These are phyloP conservation scores for Euclidia mi DNA, from an alignment of 2,888 invertebrate genomes.

Conservation along the genomic window DNA sequence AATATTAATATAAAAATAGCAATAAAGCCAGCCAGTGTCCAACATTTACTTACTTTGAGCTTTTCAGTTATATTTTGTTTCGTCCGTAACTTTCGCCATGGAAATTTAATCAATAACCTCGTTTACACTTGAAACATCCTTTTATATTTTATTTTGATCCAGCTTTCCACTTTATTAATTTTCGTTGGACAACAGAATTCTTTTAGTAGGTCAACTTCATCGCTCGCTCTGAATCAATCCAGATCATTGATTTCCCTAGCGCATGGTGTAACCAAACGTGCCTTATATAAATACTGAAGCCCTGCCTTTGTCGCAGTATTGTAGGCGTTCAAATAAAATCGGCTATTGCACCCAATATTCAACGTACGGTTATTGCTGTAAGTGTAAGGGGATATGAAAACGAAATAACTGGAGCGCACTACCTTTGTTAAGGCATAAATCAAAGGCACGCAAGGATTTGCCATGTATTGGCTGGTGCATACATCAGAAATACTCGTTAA, in stretches of 20 bases:
- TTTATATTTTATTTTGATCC: constrained; percentile 40
- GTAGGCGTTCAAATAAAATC: constrained; percentile 31
- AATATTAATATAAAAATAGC: not conserved
- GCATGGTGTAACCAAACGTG: constrained; percentile 80
- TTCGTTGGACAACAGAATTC: constrained; percentile 65
- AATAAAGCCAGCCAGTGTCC: not conserved
- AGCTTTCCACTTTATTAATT: constrained; percentile 66
- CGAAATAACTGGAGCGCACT: not conserved
- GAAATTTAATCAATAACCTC: constrained; percentile 26
- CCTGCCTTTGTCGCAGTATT: constrained; percentile 29
- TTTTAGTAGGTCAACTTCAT: constrained; percentile 72
- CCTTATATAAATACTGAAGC: constrained; percentile 72
- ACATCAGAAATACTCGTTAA: too few relatives aligned
- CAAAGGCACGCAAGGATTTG: too few relatives aligned
- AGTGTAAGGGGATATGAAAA: constrained; percentile 15
- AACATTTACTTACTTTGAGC: not conserved
- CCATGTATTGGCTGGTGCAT: too few relatives aligned
- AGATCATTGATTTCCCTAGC: constrained; percentile 84
- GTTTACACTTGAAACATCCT: constrained; percentile 21
- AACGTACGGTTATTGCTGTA: constrained; percentile 9
- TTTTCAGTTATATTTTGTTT: not conserved
- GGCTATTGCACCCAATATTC: constrained; percentile 20
- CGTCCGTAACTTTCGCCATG: not conserved
- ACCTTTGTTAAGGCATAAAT: not conserved
- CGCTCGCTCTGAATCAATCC: constrained; percentile 66